Base-by-base conservation (phyloP, 1,140 invertebrate genomes). In the Nasonia longicornis region DNA sequence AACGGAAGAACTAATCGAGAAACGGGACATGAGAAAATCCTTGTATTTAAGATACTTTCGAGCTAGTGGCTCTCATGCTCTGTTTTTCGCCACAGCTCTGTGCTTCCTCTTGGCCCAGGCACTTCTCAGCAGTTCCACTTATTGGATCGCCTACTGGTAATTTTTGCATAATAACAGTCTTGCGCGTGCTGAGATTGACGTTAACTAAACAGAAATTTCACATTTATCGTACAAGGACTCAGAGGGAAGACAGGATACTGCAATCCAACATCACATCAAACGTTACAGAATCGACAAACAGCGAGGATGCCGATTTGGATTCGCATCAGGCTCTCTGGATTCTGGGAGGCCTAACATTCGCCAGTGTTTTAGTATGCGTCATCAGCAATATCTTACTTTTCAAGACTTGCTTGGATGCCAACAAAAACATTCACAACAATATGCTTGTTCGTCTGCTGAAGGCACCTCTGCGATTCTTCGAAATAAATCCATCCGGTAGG, bases 401-500 rank as follows among this genome's bases (percentile, higher is more conserved):
- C 85, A 87, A 91, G 69, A 90, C 93, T 72, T 94, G 94, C 78
- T 93, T 95, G 90, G 92, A 90, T 78, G 92, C 95, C 3, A 94
- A 94, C 14, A 92, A 91, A 79, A 93, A 91, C 82, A 88, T 96
- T 42, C 95, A 96, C 84, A 93, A 95, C 83, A 87, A 88, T 63
- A 94, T 95, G 92, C 94, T 95, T 84, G 84, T 88, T 2, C 91
- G 89, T 58, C 86, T 95, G 29, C 87, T 95, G 3, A 87, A 92
- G 78, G 92, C 93, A 2, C 91, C 93, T 1, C 95, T 97, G 93
- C 88, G 93, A 79, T 97, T 97, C 86, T 97, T 96, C 83, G 94
- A 97, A 82, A 92, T 91, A 0, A 97, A 95, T 87, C 94, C 95
- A 3, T 93, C 93, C 58, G 95, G 93, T 95, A 82, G 86, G 87